These are phyloP conservation scores for Tiaroga cobitis DNA, from an alignment of 2,797 vertebrate species.

Conservation along the genomic window DNA sequence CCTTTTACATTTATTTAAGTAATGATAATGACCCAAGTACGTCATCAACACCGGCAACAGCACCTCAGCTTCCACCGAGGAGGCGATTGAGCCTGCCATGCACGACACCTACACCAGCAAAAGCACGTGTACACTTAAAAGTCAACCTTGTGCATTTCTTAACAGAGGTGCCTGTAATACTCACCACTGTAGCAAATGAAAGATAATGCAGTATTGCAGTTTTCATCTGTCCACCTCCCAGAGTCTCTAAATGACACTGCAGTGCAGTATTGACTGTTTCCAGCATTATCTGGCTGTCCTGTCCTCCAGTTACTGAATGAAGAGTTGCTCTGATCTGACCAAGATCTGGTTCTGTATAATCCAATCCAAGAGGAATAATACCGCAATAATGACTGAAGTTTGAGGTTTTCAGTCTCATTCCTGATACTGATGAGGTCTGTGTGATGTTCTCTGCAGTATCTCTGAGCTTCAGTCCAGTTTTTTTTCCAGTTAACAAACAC, in stretches of 20 bases:
- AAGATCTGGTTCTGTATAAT: conserved; percentile 49
- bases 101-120: too few relatives aligned
- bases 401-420: conserved; percentile 28
- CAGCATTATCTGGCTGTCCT: fast-evolving
- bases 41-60: too few relatives aligned
- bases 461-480: conserved; percentile 40
- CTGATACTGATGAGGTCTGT: conserved; percentile 36
- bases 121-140: too few relatives aligned
- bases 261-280: neutral
- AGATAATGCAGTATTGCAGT: neutral
- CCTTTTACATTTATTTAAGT: too few relatives aligned
- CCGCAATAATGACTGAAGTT: neutral
- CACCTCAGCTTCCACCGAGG: too few relatives aligned
- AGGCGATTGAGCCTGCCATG: too few relatives aligned
- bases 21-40: too few relatives aligned
- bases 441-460: conserved; percentile 45
- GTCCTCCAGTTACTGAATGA: conserved; percentile 7
- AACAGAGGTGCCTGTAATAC: too few relatives aligned
- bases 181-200: conserved; percentile 40
- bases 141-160: too few relatives aligned
- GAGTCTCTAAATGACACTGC: neutral
- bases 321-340: conserved; percentile 51
- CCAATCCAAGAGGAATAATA: neutral
- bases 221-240: conserved; percentile 31
- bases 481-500: neutral